Base-by-base conservation (phyloP, 1,140 invertebrate species). In the Eriosoma lanigerum region DNA sequence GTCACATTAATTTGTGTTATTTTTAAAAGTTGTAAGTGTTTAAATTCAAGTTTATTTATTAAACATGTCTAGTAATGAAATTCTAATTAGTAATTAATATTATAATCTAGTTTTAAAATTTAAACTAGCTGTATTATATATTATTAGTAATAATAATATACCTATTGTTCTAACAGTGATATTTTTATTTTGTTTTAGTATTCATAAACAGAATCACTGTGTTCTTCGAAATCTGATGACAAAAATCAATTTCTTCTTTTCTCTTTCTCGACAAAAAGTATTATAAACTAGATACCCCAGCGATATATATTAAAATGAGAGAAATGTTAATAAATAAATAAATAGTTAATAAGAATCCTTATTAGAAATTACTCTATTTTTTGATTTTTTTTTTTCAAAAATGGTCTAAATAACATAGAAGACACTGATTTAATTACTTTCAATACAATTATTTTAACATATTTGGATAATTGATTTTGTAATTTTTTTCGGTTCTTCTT, bases 221-320 rank as follows among this genome's bases (percentile, higher is more conserved):
- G 12, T 56, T 76, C 32, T 76, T 46, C 52, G 38, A 38, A 70
- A 60, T 58, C 21, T 76, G 52, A 75, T 29, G 21, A 60, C 73
- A 12, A 44, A 56, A 58, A 50, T 26, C n/a, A 56, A 54, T 75
- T 66, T 38, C 8, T 56, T 75, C 29, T 56, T 12, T 15, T 70
- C 17, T 58, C 32, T 76, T 46, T 75, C 52, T 75, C 52, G 44
- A 76, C n/a, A 73, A 19, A 73, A 54, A 52, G 13, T 73, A 73
- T 73, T 52, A 6, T 73, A 50, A 46, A 75, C 21, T 75, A 76
- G 10, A 60, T 56, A 56, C 19, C 9, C 38, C n/a, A 24, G 5
- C n/a, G 29, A 54, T 21, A 38, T 76, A 21, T 52, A 76, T 32
- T 17, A 17, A 76, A 9, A 66, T 5, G n/a, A 5, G 19, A 54